Evolutionary conservation across 2,888 invertebrate genomes (phyloP).

Genomic region (Eudemis profundana): DNA sequence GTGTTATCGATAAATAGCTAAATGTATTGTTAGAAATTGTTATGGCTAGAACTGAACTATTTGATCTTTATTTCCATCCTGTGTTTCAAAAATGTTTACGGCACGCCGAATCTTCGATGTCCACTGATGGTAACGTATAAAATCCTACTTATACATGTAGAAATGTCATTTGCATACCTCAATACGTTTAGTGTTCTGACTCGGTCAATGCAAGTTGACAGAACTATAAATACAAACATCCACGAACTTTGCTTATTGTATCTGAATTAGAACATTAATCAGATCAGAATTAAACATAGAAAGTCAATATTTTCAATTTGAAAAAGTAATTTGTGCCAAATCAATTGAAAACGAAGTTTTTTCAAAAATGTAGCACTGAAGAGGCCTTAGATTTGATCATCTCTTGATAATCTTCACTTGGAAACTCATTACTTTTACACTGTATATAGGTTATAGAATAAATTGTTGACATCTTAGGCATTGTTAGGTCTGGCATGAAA

Average conservation of each 20-base stretch:
- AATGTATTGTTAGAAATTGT: conserved; percentile 63
- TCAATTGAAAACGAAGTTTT: too few relatives aligned
- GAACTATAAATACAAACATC: conserved; percentile 12
- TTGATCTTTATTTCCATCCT: conserved; percentile 83
- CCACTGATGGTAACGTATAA: conserved; percentile 69
- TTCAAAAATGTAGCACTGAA: too few relatives aligned
- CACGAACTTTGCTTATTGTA: neutral
- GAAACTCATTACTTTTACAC: too few relatives aligned
- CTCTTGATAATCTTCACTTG: too few relatives aligned
- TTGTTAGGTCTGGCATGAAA: too few relatives aligned
- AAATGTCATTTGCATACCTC: conserved; percentile 32
- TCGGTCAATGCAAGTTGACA: neutral
- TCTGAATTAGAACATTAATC: neutral
- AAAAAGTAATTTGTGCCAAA: too few relatives aligned
- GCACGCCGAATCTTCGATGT: conserved; percentile 75
- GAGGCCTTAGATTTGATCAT: too few relatives aligned
- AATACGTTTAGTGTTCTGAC: neutral
- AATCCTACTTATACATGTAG: conserved; percentile 12
- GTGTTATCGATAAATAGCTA: conserved; percentile 66
- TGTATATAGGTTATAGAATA: too few relatives aligned
- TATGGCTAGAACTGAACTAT: conserved; percentile 83
- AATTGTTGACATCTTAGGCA: too few relatives aligned
- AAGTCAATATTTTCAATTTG: neutral
- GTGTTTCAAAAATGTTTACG: conserved; percentile 84
- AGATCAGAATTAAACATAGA: neutral